Percentiles rank a stretch among this genome's conserved stretches.
phyloP scores from a whole-genome alignment of 2,888 invertebrate species.

The Carabus problematicus region DNA sequence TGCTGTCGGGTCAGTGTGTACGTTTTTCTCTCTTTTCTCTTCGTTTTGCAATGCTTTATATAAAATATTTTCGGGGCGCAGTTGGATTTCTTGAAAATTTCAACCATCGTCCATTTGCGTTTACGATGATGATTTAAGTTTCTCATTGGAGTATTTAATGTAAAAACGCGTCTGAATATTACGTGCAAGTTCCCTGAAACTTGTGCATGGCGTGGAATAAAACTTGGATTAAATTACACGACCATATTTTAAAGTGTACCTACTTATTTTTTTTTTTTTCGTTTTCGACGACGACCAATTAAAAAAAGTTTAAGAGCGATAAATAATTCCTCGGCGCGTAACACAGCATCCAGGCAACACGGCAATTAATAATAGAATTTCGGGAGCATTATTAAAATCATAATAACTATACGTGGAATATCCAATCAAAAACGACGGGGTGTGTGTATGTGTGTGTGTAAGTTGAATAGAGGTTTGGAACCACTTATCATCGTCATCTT shows the following conservation, averaged over 20 bases:
- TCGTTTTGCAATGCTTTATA: no score
- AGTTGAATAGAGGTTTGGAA: conserved; percentile 32
- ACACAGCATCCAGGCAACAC: conserved; percentile 31
- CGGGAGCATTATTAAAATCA: conserved; percentile 40
- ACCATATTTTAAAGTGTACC: conserved; percentile 17
- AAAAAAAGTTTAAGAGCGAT: conserved; percentile 38
- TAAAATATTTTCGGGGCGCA: no score
- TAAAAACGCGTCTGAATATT: no score
- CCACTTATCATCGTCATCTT: conserved; percentile 38
- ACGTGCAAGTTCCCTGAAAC: background rate
- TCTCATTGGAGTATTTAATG: no score
- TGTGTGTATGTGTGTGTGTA: conserved; percentile 16
- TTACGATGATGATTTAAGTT: no score
- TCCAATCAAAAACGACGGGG: conserved; percentile 37
- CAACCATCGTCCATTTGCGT: no score
- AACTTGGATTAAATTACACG: conserved; percentile 36
- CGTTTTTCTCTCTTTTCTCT: no score
- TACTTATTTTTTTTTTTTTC: conserved; percentile 8
- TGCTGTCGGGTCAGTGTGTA: no score
- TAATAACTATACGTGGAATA: conserved; percentile 34
- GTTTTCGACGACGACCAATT: conserved; percentile 24
- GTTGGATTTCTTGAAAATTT: no score
- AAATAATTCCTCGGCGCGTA: conserved; percentile 37
- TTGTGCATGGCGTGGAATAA: conserved; percentile 26
- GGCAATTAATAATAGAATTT: conserved; percentile 41